A percentile compares a stretch with the other conserved stretches of the same genome.
Conservation (phyloP, 2,113 vertebrate species). For the Otis tarda region DNA sequence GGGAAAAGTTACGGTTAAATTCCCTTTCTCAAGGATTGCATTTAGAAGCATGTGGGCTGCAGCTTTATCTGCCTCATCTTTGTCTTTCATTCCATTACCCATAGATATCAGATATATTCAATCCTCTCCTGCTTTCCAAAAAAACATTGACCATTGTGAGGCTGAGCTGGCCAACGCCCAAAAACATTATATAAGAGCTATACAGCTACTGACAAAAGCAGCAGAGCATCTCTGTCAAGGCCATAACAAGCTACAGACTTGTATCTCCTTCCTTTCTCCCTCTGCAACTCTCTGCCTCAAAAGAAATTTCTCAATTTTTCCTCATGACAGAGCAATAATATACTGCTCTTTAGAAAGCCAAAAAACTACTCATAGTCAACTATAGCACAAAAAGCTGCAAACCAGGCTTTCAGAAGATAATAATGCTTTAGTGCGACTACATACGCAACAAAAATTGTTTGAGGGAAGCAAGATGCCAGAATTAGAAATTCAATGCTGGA, state of each 20-base stretch:
- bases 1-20: not conserved
- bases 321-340: not conserved
- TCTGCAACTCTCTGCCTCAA: not conserved
- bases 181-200: constrained; percentile 1
- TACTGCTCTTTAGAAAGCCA: not conserved
- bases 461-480: constrained; percentile 30
- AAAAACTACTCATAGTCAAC: not conserved
- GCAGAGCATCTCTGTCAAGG: not conserved
- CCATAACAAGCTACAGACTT: not conserved
- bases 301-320: not conserved
- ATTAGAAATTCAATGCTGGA: constrained; percentile 38
- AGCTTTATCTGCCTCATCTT: not conserved
- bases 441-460: constrained; percentile 23
- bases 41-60: not conserved
- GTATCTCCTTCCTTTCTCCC: not conserved
- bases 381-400: constrained; percentile 34
- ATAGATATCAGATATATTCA: not conserved
- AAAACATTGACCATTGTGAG: not conserved
- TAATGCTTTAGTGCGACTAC: constrained; percentile 34
- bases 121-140: not conserved
- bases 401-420: constrained; percentile 39
- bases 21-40: not conserved
- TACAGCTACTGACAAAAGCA: not conserved
- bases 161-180: not conserved
- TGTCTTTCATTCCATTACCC: not conserved